Base-by-base conservation (phyloP, 2,113 vertebrate genomes). In the Antennarius striatus region DNA sequence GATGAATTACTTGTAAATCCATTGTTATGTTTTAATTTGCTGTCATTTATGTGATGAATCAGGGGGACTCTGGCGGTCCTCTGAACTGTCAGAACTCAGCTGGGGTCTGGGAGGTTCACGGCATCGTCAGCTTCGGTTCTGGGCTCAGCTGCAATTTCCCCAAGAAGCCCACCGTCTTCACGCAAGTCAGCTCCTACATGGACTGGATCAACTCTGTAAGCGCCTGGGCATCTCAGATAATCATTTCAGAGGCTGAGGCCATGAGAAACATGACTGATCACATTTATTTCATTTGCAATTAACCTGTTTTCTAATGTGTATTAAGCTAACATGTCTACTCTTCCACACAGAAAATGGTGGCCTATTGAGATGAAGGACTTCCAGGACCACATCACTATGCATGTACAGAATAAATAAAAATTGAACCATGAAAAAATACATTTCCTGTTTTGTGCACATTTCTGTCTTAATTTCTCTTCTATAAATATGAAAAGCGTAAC, bases 21-120 rank as follows among this genome's bases (percentile, higher is more conserved):
- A 22, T 22, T 22, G 22, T 22, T 22, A 22, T 22, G 22, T 22
- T 22, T 22, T 22, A 22, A 22, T 22, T 22, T 22, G 22, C 22
- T 22, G 22, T 22, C 22, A 22, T 22, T 22, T 22, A 22, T 43
- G 42, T 43, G 68, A 5, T 75, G 59, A 61, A 36, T 39, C 91
- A 98, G 97, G 95, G 95, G 0, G 96, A 99, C 74, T 98, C 97
- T 0, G 96, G 96, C 0, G 96, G 96, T 1, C 95, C 96, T 2
- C 91, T 98, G 91, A 98, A 95, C 93, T 96, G 95, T 82, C 87
- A 88, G 63, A 75, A 48, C 0, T 10, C 63, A 0, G 83, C 82
- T 0, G 90, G 93, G 0, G 0, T 15, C 36, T 98, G 96, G 96
- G 88, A 93, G 30, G 93, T 97, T 12, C 86, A 93, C 0, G 95